These are phyloP conservation scores for Hoplostethus mediterraneus DNA, from an alignment of 2,797 vertebrate species.

Conservation along the genomic window DNA sequence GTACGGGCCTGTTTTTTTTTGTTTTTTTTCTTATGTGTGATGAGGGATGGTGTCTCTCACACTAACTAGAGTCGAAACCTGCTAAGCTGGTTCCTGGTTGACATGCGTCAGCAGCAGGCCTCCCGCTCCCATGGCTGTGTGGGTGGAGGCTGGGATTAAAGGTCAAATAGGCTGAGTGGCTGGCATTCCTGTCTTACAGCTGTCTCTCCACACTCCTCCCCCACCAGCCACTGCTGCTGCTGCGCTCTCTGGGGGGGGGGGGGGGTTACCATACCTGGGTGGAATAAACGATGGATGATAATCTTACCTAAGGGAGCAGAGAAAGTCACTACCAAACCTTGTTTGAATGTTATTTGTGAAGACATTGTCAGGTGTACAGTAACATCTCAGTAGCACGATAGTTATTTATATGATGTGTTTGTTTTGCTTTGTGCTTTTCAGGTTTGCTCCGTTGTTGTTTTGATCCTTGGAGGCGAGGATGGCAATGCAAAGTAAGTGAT, in stretches of 20 bases:
- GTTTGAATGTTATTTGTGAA: slow-evolving; percentile 29
- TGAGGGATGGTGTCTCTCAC: not conserved
- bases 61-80: slow-evolving; percentile 58
- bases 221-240: slow-evolving; percentile 41
- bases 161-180: slow-evolving; percentile 55
- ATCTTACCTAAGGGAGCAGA: slow-evolving; percentile 8
- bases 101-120: slow-evolving; percentile 64
- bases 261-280: not conserved
- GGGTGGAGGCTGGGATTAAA: slow-evolving; percentile 76
- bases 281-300: slow-evolving; percentile 17
- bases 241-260: not conserved
- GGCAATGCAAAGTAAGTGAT: slow-evolving; percentile 81
- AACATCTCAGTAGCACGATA: not conserved
- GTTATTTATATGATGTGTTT: not conserved
- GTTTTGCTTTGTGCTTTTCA: slow-evolving; percentile 50
- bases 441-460: slow-evolving; percentile 69
- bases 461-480: slow-evolving; percentile 71
- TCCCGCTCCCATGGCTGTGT: slow-evolving; percentile 63
- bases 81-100: slow-evolving; percentile 69
- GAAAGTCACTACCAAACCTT: not conserved
- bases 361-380: not conserved
- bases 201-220: slow-evolving; percentile 50
- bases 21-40: not conserved
- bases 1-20: slow-evolving; percentile 8
- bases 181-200: slow-evolving; percentile 71